A percentile compares a stretch with the other conserved stretches of the same genome.
These are phyloP conservation scores for Trachelus stipa DNA, from an alignment of 2,888 invertebrate genomes.

Conservation along the genomic window DNA sequence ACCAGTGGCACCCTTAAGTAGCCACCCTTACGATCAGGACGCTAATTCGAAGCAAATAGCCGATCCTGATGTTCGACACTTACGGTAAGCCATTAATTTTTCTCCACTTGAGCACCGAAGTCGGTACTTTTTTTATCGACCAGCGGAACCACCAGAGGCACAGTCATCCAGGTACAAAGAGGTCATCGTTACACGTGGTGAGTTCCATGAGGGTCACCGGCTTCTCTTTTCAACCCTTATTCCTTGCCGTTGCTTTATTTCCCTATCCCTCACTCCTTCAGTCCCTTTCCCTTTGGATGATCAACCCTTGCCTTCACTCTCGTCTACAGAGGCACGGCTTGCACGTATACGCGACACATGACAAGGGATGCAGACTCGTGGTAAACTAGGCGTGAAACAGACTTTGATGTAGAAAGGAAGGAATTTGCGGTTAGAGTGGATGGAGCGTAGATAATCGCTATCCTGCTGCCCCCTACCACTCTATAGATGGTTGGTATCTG, in stretches of 20 bases:
- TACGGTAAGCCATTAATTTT: neutral
- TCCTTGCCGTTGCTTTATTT: neutral
- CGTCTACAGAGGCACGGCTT: neutral
- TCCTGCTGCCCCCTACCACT: neutral
- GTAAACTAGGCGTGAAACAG: conserved; percentile 51
- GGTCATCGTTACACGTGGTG: neutral
- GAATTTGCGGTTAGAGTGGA: conserved; percentile 46
- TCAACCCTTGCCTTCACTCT: neutral
- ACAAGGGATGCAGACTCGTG: conserved; percentile 23
- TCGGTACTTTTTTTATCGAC: neutral
- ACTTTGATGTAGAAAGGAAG: conserved; percentile 47
- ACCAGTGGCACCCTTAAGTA: neutral
- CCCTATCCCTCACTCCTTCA: neutral
- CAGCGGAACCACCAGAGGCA: neutral
- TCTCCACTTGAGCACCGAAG: neutral
- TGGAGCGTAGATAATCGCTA: conserved; percentile 51
- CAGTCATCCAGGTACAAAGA: neutral
- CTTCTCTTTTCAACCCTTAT: neutral
- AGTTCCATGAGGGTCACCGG: conserved; percentile 13
- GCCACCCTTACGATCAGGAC: neutral
- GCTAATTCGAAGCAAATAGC: neutral
- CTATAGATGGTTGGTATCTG: conserved; percentile 12
- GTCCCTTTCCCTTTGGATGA: neutral
- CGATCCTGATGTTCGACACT: neutral
- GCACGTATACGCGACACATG: neutral